Conservation (phyloP, 2,888 invertebrate genomes). For the Aspidiotus rigidus region DNA sequence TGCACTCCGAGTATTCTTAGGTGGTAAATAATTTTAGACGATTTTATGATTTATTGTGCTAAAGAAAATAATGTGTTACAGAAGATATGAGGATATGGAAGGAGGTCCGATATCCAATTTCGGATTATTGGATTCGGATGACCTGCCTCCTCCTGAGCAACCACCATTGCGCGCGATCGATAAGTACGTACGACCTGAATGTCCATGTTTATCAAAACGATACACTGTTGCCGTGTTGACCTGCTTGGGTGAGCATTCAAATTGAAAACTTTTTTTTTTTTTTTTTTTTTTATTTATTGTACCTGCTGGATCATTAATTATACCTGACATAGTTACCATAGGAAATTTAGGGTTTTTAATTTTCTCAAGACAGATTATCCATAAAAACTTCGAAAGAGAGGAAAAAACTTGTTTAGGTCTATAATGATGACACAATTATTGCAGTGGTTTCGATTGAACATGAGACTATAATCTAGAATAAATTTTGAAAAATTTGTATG, state of each 20-base stretch:
- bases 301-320: neutral
- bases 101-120: slow-evolving; percentile 31
- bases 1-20: neutral
- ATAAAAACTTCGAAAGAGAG: too few relatives aligned
- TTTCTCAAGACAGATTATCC: too few relatives aligned
- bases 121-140: slow-evolving; percentile 46
- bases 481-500: too few relatives aligned
- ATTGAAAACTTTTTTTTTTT: too few relatives aligned
- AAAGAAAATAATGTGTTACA: slow-evolving; percentile 7
- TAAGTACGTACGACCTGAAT: slow-evolving; percentile 76
- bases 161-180: slow-evolving; percentile 79
- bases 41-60: neutral
- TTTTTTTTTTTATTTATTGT: neutral
- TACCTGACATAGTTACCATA: neutral
- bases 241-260: slow-evolving; percentile 57
- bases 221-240: slow-evolving; percentile 80
- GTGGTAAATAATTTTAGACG: neutral
- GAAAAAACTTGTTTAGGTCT: too few relatives aligned
- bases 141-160: slow-evolving; percentile 71
- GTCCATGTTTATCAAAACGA: slow-evolving; percentile 74
- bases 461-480: too few relatives aligned
- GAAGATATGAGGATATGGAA: slow-evolving; percentile 23
- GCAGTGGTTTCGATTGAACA: too few relatives aligned
- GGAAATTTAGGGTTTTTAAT: too few relatives aligned
- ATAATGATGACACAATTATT: too few relatives aligned